Base-by-base conservation (phyloP, 2,888 invertebrate genomes). In the Cremastobaeus sp. region DNA sequence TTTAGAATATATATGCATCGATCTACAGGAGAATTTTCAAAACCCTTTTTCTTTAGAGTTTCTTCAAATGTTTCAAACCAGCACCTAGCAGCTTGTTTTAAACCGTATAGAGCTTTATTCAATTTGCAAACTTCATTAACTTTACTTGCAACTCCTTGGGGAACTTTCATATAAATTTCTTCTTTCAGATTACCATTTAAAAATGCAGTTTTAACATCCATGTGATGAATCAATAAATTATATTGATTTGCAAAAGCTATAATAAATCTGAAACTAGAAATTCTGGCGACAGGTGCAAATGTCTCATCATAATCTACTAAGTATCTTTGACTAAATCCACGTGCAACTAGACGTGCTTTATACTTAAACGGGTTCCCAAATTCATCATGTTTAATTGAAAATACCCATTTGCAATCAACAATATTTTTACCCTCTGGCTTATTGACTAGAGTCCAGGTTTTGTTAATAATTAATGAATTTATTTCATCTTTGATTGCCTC, bases 311-410 rank as follows among this genome's bases (percentile, higher is more conserved):
- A n/a, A n/a, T n/a, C n/a, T n/a, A n/a, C n/a, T n/a, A n/a, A n/a
- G n/a, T n/a, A n/a, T n/a, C n/a, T n/a, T n/a, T n/a, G n/a, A n/a
- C n/a, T n/a, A n/a, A n/a, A n/a, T n/a, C n/a, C n/a, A 6, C 30
- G 3, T n/a, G 30, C 30, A 30, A 30, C 30, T 2, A 11, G 30
- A 9, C n/a, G n/a, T n/a, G 30, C 30, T 30, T 30, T 30, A 30
- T 30, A 30, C 9, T 64, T 64, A 35, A 57, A 69, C 30, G 57
- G 57, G 8, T 47, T 12, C 11, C 59, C 11, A 54, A 65, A 34
- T 15, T 35, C 2, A 30, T 2, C 3, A 30, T 30, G 9, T 30
- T 30, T 30, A n/a, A n/a, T 30, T 30, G n/a, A n/a, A n/a, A n/a
- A n/a, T n/a, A n/a, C n/a, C n/a, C n/a, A n/a, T n/a, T n/a, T n/a